phyloP scores from a whole-genome alignment of 2,888 invertebrate genomes.

The Lomographa bimaculata region DNA sequence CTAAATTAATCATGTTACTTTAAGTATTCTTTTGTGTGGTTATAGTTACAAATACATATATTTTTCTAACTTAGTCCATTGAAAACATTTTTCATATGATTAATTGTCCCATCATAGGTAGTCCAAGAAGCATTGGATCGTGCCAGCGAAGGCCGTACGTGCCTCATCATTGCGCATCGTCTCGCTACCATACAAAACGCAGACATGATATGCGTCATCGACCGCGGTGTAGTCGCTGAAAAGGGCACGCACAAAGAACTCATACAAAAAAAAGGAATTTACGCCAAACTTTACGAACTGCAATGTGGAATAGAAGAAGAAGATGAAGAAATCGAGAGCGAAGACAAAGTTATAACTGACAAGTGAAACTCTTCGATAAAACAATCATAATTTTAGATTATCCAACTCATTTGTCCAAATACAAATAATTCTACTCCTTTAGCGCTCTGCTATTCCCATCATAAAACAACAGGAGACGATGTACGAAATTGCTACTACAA shows the following conservation, averaged over 20 bases:
- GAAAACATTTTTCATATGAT: neutral
- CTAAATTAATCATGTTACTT: no score
- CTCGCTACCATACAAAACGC: conserved; percentile 92
- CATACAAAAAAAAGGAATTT: conserved; percentile 85
- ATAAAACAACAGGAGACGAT: no score
- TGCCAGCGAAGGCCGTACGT: conserved; percentile 91
- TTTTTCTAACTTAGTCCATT: no score
- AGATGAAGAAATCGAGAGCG: conserved; percentile 42
- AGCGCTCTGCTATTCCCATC: no score
- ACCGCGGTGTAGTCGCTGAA: conserved; percentile 89
- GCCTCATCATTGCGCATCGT: conserved; percentile 94
- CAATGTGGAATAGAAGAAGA: conserved; percentile 78
- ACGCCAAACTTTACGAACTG: conserved; percentile 86
- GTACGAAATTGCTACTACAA: no score
- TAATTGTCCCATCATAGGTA: conserved; percentile 68
- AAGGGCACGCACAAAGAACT: conserved; percentile 90
- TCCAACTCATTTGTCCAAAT: no score
- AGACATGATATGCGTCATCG: conserved; percentile 92
- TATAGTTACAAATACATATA: no score
- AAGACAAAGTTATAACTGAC: no score
- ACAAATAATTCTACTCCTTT: no score
- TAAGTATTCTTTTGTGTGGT: no score
- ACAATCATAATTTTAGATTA: no score
- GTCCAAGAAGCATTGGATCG: conserved; percentile 94
- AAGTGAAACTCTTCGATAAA: no score